Conservation (phyloP, 35 echinoderm and acorn worm species). For the Ptychodera flava region DNA sequence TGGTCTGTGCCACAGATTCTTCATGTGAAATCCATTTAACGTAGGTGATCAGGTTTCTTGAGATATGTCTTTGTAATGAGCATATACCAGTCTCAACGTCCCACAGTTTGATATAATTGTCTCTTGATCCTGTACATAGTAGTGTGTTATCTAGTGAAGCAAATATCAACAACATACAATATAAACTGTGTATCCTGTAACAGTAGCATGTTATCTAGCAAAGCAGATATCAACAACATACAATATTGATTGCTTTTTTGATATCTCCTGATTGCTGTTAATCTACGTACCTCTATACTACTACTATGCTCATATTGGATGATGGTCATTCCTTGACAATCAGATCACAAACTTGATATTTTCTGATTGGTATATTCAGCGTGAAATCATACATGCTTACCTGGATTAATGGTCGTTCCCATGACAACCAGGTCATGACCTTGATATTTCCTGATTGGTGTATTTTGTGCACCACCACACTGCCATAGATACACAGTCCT, state of each 20-base stretch:
- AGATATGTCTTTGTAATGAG: constrained; percentile 62
- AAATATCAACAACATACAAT: not conserved
- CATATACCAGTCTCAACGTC: constrained; percentile 81
- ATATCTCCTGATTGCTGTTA: not conserved
- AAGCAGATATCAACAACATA: not conserved
- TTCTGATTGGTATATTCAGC: too few species aligned
- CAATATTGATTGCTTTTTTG: not conserved
- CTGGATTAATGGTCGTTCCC: constrained; percentile 63
- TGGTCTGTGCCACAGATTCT: constrained; percentile 53
- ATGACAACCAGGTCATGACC: constrained; percentile 88
- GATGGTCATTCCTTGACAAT: not conserved
- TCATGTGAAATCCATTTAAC: constrained; percentile 43
- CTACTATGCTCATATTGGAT: not conserved
- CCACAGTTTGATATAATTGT: constrained; percentile 89
- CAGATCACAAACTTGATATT: too few species aligned
- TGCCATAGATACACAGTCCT: constrained; percentile 84
- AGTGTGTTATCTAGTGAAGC: constrained; percentile 33
- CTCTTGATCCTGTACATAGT: constrained; percentile 76
- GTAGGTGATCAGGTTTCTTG: constrained; percentile 76
- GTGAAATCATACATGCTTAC: too few species aligned
- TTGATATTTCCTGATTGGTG: constrained; percentile 34
- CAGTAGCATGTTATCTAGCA: not conserved
- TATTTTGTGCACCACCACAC: constrained; percentile 22
- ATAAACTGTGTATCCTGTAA: not conserved
- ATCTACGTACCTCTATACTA: not conserved